Evolutionary conservation across 64 coral and sea anemone genomes (phyloP).

Genomic region (Hydrozoanthus tunicans): DNA sequence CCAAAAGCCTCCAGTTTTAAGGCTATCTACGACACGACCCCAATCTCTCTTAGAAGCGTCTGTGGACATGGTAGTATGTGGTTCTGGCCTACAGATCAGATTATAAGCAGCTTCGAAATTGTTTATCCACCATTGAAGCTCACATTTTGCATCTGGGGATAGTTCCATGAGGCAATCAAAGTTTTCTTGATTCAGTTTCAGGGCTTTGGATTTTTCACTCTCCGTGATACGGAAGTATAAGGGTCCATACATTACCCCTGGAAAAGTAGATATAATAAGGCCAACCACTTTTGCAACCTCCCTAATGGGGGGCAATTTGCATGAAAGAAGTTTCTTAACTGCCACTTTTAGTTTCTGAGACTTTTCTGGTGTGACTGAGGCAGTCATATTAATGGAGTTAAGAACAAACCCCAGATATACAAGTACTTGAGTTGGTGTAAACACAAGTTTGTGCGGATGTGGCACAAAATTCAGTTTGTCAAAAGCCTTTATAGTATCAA

Average conservation of each 20-base stretch:
- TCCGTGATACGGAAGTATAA: not conserved
- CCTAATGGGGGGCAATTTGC: not conserved
- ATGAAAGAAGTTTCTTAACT: not conserved
- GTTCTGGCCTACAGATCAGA: too few species aligned
- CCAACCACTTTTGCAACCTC: conserved; percentile 2
- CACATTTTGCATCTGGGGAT: too few species aligned
- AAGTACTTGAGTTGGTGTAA: not conserved
- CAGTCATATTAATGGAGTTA: not conserved
- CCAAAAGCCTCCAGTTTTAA: too few species aligned
- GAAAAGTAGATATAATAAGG: not conserved
- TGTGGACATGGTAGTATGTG: too few species aligned
- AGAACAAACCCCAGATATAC: conserved; percentile 8
- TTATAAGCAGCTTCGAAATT: too few species aligned
- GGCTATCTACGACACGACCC: too few species aligned
- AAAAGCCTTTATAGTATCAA: conserved; percentile 1
- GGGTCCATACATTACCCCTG: too few species aligned
- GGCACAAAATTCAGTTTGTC: not conserved
- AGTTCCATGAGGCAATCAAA: too few species aligned
- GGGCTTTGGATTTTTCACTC: conserved; percentile 36
- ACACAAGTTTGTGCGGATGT: conserved; percentile 12
- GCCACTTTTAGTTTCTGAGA: not conserved
- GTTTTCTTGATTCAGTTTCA: not conserved
- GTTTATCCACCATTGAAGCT: too few species aligned
- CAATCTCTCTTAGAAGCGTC: too few species aligned
- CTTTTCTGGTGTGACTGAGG: not conserved